These are phyloP conservation scores for Ctena decussata DNA, from an alignment of 2,888 invertebrate genomes.

Conservation along the genomic window DNA sequence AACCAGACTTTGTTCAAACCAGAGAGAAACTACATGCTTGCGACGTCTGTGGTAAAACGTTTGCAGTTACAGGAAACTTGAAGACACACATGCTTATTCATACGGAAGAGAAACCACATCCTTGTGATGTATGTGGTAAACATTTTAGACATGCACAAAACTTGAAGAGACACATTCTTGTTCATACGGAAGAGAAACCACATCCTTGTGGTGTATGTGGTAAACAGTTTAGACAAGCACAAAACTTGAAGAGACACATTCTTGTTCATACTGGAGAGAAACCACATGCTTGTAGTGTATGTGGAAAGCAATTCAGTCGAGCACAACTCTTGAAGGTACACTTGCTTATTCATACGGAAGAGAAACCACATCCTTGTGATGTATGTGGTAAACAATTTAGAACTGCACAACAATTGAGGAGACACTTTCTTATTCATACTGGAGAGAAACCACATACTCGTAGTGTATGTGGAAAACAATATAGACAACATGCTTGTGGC, in stretches of 20 bases:
- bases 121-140: background rate
- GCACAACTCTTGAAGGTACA: background rate
- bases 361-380: background rate
- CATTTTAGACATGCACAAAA: background rate
- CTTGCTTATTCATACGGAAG: background rate
- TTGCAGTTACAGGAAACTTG: too few relatives aligned
- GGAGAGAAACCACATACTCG: background rate
- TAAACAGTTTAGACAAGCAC: background rate
- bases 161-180: background rate
- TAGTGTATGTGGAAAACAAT: background rate
- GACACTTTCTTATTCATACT: background rate
- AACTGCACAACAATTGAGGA: background rate
- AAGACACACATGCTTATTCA: too few relatives aligned
- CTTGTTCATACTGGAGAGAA: background rate
- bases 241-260: background rate
- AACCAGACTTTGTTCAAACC: too few relatives aligned
- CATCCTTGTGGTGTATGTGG: background rate
- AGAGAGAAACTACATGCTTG: too few relatives aligned
- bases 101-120: too few relatives aligned
- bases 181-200: background rate
- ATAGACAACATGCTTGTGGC: too few relatives aligned
- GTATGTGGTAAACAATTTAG: background rate
- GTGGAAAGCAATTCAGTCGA: background rate
- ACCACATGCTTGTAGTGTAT: background rate
- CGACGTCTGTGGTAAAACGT: too few relatives aligned